Evolutionary conservation across 1,140 invertebrate genomes (phyloP), one percentile per base, ranked within the genome.

Genomic region (Andrena cerasifolii): DNA sequence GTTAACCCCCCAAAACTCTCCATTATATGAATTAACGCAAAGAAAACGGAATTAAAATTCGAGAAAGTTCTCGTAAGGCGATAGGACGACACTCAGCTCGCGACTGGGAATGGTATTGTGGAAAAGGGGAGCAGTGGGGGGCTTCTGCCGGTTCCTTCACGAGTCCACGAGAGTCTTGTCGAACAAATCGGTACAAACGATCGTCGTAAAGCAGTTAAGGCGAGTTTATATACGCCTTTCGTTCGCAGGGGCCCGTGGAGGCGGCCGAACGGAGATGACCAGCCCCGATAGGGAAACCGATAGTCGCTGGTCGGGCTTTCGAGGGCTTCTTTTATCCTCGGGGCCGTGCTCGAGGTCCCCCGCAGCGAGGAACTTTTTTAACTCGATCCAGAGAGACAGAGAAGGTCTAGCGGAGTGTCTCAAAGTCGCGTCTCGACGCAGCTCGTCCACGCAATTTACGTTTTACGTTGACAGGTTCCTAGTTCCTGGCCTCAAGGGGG

Each of bases 141-240:
- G 26, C 45, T 63, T 56, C 24, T 36, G 54, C 12, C 24, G 33
- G 43, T 24, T 56, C 26, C 51, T 47, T 45, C 45, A 70, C 70
- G 62, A 40, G 26, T 43, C 47, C 40, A 66, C 75, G 61, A 71
- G 71, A 67, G 74, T 87, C 89, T 92, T 92, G 91, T 93, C 90
- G 90, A 93, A 93, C 91, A 92, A 93, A 93, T 93, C 92, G 91
- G 91, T 93, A 93, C 92, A 93, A 93, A 92, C 91, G 92, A 93
- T 93, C 92, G 91, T 93, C 91, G 92, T 93, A 92, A 93, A 93
- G 89, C 91, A 92, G 90, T 92, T 92, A 92, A 89, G 91, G 84
- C 83, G 87, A 86, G 87, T 91, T 90, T 92, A 91, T 91, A 90
- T 89, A 88, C 88, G 87, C 83, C 86, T 88, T 84, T 89, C 86